Percentiles rank a stretch among this genome's conserved stretches.
phyloP scores from a whole-genome alignment of 2,888 invertebrate genomes.

The Hermaeophaga mercurialis region DNA sequence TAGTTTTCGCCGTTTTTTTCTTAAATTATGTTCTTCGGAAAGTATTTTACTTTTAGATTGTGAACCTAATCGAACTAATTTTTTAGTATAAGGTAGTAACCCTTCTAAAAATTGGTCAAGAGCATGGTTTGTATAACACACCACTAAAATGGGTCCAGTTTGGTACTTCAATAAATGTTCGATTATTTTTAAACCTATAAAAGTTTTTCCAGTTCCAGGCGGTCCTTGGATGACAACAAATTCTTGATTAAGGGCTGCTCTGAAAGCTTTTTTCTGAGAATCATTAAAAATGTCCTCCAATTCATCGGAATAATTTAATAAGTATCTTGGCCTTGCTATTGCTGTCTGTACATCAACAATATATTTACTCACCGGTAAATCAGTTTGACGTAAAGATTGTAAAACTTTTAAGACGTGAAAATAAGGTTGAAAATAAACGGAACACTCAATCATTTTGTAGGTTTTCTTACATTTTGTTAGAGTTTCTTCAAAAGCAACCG shows the following conservation, averaged over 20 bases:
- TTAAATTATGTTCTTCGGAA: background rate
- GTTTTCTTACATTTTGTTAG: background rate
- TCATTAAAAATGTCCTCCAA: too few species aligned
- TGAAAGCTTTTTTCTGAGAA: conserved; percentile 71
- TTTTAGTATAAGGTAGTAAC: conserved; percentile 50
- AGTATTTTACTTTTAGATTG: background rate
- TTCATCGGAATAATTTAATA: too few species aligned
- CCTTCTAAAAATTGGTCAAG: conserved; percentile 84
- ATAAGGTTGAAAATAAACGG: background rate
- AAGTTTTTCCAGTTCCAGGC: conserved; percentile 88
- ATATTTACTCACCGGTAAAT: background rate
- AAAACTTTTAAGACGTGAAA: background rate
- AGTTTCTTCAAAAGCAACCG: background rate
- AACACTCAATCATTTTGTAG: background rate
- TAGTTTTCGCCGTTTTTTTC: background rate
- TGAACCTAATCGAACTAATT: background rate
- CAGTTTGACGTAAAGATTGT: background rate
- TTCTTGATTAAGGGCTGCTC: conserved; percentile 71
- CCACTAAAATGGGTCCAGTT: conserved; percentile 70
- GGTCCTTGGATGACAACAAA: conserved; percentile 85
- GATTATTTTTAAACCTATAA: conserved; percentile 76
- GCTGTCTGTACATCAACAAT: background rate
- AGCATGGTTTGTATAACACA: conserved; percentile 87
- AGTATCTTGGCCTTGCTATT: too few species aligned
- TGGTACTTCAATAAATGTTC: conserved; percentile 64